Base-by-base conservation (phyloP, 2,113 vertebrate species). In the Nyctibius bracteatus region DNA sequence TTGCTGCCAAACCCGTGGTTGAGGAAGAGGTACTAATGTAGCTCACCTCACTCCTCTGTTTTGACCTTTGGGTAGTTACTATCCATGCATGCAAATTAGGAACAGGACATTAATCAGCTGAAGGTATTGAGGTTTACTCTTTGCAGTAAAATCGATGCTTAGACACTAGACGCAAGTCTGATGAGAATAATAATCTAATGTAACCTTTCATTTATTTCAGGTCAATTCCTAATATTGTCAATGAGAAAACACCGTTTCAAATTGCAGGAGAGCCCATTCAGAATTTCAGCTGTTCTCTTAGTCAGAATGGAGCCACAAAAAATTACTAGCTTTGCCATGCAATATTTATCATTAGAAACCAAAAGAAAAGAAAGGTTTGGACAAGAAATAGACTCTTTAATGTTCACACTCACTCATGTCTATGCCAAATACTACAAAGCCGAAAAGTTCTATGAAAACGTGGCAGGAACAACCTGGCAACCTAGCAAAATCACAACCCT, bases 151-250 rank as follows among this genome's bases (percentile, higher is more conserved):
- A 88, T 92, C 25, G 0, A 91, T 94, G 31, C 68, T 75, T 71
- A 84, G 52, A 74, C 37, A 39, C 61, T 30, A 72, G 65, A 57
- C 23, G 9, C 57, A 92, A 72, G 1, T 80, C 72, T 92, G 95
- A 94, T 86, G 75, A 91, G 83, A 96, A 96, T 84, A 78, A 83
- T 51, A 86, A 79, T 65, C 52, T 61, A n/a, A 81, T 31, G 35
- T 58, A 90, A 58, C 25, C 92, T 91, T 81, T 75, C 12, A 58
- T 79, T 89, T 94, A 55, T 86, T 88, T 95, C 41, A 73, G 43
- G 49, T 62, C 71, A 80, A 22, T 46, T 91, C 37, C 46, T 89
- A 79, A 82, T 12, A 6, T 15, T 70, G 28, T n/a, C 72, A 71
- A 11, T 37, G 30, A 81, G 55, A 82, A 88, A 90, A 23, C 30